Evolutionary conservation across 2,113 vertebrate species (phyloP).

Genomic region (Hepsetus odoe): DNA sequence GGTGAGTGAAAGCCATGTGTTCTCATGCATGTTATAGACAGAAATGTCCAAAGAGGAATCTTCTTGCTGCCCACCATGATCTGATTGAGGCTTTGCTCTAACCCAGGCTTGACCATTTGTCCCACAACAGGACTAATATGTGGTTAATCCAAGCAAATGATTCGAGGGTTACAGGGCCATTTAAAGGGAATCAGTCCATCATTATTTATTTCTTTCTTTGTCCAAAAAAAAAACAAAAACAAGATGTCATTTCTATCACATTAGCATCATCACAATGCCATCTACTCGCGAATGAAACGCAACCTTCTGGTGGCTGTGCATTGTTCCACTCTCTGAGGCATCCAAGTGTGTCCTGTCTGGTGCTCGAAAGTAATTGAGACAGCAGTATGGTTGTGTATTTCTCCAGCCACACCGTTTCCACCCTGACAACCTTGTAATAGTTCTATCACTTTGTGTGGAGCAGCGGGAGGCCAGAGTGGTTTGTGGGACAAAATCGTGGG

Average conservation of each 20-base stretch:
- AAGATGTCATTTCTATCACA: neutral
- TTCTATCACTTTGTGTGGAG: slow-evolving; percentile 57
- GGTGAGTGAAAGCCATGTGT: slow-evolving; percentile 36
- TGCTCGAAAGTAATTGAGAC: slow-evolving; percentile 64
- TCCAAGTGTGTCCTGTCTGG: slow-evolving; percentile 33
- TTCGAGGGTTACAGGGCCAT: neutral
- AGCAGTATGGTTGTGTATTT: slow-evolving; percentile 60
- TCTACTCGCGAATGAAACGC: neutral
- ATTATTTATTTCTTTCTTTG: neutral
- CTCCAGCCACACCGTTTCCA: slow-evolving; percentile 48
- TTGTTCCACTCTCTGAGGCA: neutral
- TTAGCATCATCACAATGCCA: neutral
- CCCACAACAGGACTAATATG: neutral
- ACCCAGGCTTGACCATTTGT: neutral
- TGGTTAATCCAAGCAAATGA: neutral
- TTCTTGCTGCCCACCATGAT: neutral
- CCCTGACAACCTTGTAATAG: slow-evolving; percentile 68
- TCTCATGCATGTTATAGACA: slow-evolving; percentile 21
- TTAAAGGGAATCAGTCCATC: neutral
- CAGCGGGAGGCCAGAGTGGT: slow-evolving; percentile 25
- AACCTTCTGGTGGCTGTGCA: neutral
- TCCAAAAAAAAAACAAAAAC: no score
- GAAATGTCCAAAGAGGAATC: neutral
- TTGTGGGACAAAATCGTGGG: neutral
- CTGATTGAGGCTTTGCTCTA: neutral